Base-by-base conservation (phyloP, 2,888 invertebrate genomes). In the Orthosia incerta region DNA sequence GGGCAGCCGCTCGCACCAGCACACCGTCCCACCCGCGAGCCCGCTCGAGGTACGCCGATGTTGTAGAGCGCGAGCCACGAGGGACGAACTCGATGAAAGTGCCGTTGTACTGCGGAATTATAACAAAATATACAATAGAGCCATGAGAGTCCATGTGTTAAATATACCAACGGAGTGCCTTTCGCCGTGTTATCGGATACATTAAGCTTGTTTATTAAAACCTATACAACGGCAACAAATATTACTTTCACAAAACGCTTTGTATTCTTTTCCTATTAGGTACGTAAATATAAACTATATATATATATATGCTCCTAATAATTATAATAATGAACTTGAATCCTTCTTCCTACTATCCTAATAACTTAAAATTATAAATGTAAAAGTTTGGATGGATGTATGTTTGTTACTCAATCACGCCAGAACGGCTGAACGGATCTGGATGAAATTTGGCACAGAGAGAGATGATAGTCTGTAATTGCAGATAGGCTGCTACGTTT, bases 21-120 rank as follows among this genome's bases (percentile, higher is more conserved):
- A 98, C 95, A 2, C 98, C 98, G 86, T 96, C 96, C 98, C 98
- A 98, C 77, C 96, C 97, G 26, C 98, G 96, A 71, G 97, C 97
- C 61, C 97, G 95, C 91, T 98, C 98, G 83, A 98, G 93, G 97
- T 97, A 98, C 84, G 97, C 97, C 1, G 98, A 97, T 82, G 97
- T 97, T 59, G 97, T 97, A 57, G 97, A 96, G 63, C 97, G 97
- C 0, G 97, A 95, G 0, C 97, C 97, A 67, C 97, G 97, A 4
- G 97, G 96, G 18, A 97, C 87, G 80, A 97, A 96, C 94, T 98
- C 98, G 62, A 98, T 96, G 90, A 98, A 98, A 18, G 97, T 97
- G 53, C 98, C 98, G 86, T 97, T 97, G 89, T 96, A 95, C 97
- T 97, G 91, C 7, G 7, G 7, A 4, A 7, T n/a, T 0, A 88